phyloP scores from a whole-genome alignment of 2,888 invertebrate species.

The Thereva unica region DNA sequence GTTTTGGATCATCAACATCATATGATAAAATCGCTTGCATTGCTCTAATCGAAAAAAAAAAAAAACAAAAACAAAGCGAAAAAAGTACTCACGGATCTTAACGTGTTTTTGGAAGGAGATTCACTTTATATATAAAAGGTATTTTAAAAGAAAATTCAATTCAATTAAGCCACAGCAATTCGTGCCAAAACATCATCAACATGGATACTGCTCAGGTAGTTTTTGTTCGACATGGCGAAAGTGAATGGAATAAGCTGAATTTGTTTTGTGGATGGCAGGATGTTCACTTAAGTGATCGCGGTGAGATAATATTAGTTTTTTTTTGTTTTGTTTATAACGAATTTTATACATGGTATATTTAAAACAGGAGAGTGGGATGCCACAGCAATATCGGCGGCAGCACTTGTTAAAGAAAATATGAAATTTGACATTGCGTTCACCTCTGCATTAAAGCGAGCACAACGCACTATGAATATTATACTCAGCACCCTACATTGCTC shows the following conservation, averaged over 20 bases:
- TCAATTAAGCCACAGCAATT: too few relatives aligned
- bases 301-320: conserved; percentile 53
- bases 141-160: too few relatives aligned
- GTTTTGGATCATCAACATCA: too few relatives aligned
- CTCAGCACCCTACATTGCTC: conserved; percentile 71
- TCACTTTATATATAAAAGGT: too few relatives aligned
- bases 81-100: too few relatives aligned
- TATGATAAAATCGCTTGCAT: too few relatives aligned
- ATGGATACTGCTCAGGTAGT: conserved; percentile 57
- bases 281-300: conserved; percentile 70
- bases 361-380: conserved; percentile 54
- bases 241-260: conserved; percentile 75
- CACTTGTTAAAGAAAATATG: conserved; percentile 46
- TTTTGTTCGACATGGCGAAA: conserved; percentile 71
- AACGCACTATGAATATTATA: conserved; percentile 73
- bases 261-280: conserved; percentile 77
- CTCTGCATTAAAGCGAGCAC: conserved; percentile 79
- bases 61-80: too few relatives aligned
- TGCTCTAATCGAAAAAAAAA: too few relatives aligned
- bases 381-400: conserved; percentile 45
- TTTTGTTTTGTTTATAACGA: background rate
- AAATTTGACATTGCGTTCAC: conserved; percentile 82
- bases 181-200: too few relatives aligned
- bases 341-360: background rate
- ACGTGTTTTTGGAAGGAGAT: too few relatives aligned